Percentiles rank a stretch among this genome's conserved stretches.
phyloP scores from a whole-genome alignment of 2,113 vertebrate species.

The Gnathonemus echidnorhynchus region DNA sequence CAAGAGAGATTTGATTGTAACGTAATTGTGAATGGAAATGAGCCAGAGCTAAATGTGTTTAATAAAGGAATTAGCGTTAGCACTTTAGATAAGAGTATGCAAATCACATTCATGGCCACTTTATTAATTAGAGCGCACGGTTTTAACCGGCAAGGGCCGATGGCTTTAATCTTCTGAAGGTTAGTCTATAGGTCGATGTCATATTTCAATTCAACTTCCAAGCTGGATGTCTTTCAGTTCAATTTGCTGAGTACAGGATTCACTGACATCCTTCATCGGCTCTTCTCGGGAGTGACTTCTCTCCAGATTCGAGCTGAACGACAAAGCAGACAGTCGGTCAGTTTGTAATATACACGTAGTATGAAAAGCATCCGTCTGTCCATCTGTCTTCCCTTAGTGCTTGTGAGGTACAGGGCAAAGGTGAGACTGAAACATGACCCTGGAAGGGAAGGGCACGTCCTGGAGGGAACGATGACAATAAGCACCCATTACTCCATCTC shows the following conservation, averaged over 20 bases:
- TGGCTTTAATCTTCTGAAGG: slow-evolving; percentile 16
- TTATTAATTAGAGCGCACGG: slow-evolving; percentile 22
- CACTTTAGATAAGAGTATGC: slow-evolving; percentile 17
- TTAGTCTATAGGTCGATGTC: slow-evolving; percentile 21
- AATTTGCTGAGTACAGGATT: neutral
- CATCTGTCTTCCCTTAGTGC: neutral
- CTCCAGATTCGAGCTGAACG: neutral
- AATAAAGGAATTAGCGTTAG: slow-evolving; percentile 28
- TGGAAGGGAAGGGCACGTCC: neutral
- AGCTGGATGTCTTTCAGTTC: neutral
- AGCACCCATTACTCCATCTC: neutral
- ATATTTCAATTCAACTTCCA: neutral
- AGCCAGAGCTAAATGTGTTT: slow-evolving; percentile 21
- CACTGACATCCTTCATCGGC: neutral
- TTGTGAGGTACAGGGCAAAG: neutral
- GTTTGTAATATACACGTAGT: neutral
- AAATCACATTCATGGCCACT: slow-evolving; percentile 30
- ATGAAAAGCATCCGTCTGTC: neutral
- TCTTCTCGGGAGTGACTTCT: neutral
- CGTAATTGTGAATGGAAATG: slow-evolving; percentile 18
- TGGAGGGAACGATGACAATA: neutral
- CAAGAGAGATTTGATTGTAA: slow-evolving; percentile 5
- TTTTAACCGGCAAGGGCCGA: slow-evolving; percentile 10
- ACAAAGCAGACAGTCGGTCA: neutral
- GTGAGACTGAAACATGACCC: neutral